Conservation (phyloP, 2,113 vertebrate genomes). For the Pungitius pungitius region DNA sequence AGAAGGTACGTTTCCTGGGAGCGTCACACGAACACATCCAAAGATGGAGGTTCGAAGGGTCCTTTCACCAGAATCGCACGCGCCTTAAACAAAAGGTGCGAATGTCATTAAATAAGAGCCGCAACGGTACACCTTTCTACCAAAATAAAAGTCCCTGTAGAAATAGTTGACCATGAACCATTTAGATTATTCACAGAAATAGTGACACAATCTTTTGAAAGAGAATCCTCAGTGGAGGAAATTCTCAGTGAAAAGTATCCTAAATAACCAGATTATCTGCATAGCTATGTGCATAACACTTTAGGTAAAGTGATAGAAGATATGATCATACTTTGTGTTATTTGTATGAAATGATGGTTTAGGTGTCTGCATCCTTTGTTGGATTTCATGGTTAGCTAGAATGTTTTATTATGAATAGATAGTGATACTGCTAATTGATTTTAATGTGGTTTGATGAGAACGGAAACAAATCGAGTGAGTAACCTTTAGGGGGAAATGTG, state of each 20-base stretch:
- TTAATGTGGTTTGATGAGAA: neutral
- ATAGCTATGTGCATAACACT: too few species aligned
- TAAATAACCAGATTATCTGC: neutral
- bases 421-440: neutral
- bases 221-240: neutral
- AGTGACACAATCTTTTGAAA: neutral
- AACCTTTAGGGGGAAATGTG: neutral
- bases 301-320: neutral
- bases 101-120: neutral
- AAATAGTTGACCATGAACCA: neutral
- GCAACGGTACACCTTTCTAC: neutral
- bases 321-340: neutral
- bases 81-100: neutral
- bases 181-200: neutral
- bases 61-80: neutral
- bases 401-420: neutral
- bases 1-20: constrained; percentile 82
- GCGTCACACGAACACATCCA: too few species aligned
- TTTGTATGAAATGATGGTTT: neutral
- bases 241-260: neutral
- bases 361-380: neutral
- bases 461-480: neutral
- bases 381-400: neutral
- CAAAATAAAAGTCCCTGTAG: neutral
- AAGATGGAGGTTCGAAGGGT: neutral